Conservation (phyloP, 2,888 invertebrate species). For the Tachina grossa region DNA sequence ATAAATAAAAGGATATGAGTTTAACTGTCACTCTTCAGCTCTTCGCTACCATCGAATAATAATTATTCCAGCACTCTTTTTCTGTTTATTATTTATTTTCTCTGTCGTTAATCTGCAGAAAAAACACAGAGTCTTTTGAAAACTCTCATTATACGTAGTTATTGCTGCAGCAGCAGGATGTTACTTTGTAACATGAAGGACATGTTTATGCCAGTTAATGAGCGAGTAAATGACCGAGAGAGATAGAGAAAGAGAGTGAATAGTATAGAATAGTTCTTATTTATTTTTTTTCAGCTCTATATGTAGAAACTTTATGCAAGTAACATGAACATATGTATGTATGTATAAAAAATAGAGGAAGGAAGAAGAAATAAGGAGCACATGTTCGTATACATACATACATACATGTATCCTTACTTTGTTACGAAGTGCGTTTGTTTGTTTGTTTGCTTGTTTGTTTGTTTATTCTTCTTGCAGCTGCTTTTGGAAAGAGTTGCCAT, state of each 20-base stretch:
- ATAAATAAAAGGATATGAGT: constrained; percentile 49
- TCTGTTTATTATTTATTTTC: not conserved
- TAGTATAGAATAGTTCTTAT: constrained; percentile 10
- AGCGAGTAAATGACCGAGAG: constrained; percentile 11
- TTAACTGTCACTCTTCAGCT: not conserved
- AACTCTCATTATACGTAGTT: not conserved
- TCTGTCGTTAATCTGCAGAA: not conserved
- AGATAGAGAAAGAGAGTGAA: not conserved
- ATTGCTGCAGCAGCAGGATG: constrained; percentile 18
- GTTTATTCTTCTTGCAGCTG: constrained; percentile 42
- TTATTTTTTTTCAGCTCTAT: constrained; percentile 49
- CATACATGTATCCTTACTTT: not conserved
- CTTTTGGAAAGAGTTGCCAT: constrained; percentile 34
- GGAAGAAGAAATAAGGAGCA: not conserved
- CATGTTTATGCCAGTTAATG: not conserved
- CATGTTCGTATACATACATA: not conserved
- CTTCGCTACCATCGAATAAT: not conserved
- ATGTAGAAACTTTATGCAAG: constrained; percentile 33
- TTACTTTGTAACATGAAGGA: constrained; percentile 46
- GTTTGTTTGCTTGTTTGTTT: constrained; percentile 25
- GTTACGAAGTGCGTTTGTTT: constrained; percentile 7
- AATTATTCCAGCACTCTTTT: not conserved
- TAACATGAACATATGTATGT: not conserved
- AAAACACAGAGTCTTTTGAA: not conserved
- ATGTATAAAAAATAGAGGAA: not conserved